Evolutionary conservation across 2,113 vertebrate genomes (phyloP), one percentile per base, ranked within the genome.

Genomic region (Seriola rivoliana): DNA sequence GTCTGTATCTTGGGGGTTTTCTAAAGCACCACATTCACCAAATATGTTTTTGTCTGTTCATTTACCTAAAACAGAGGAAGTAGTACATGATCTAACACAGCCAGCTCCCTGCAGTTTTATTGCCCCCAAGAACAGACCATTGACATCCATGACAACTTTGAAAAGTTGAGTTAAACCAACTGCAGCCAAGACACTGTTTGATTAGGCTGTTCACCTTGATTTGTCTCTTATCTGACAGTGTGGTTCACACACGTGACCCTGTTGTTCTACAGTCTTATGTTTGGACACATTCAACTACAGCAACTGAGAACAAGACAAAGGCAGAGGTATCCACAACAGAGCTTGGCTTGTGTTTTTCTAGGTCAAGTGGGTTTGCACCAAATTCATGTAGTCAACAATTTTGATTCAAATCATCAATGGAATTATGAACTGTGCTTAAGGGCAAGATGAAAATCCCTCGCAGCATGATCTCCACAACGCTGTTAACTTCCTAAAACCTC

Each of bases 11-110:
- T 57, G 36, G 57, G 64, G 79, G 68, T 69, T 84, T 82, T 91
- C 91, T 93, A 93, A 88, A 95, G 95, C 95, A 96, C 94, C 90
- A 94, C 89, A 92, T 94, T 93, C 84, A 94, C 93, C 92, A 93
- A 88, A 91, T 75, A 78, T 85, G 50, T 85, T 88, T 81, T 84
- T 81, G 65, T 86, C 85, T 85, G 80, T 88, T 90, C 65, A 46
- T 86, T 84, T 89, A 46, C 87, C 75, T 88, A 81, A 89, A 94
- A 93, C 55, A 80, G 69, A 81, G 87, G 82, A 90, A 88, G 84
- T 84, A 86, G 78, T 82, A 88, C 80, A 92, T 91, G 82, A 92
- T 85, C 70, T 46, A 90, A 85, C 71, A 78, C 54, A 69, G 74
- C 66, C 80, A 52, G 71, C 71, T 88, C 59, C 72, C 84, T 79